A percentile compares a stretch with the other conserved stretches of the same genome.
phyloP scores from a whole-genome alignment of 1,140 invertebrate species.

The Lutraria rhynchaena region DNA sequence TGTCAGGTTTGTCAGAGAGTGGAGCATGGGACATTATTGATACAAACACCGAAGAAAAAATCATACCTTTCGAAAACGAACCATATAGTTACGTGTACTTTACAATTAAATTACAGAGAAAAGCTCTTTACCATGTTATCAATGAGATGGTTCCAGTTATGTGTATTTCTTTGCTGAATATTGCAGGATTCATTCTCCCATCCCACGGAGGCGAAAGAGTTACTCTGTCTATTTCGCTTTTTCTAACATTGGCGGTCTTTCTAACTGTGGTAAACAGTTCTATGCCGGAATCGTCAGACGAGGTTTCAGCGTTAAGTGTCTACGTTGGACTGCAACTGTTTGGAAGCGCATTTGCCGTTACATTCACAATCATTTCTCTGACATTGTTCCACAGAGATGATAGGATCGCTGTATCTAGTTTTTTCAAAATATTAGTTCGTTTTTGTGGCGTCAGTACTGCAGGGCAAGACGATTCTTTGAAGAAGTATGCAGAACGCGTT shows the following conservation, averaged over 20 bases:
- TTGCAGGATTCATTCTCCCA: slow-evolving; percentile 58
- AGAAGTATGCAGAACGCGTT: no score
- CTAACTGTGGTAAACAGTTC: slow-evolving; percentile 51
- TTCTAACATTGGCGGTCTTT: slow-evolving; percentile 63
- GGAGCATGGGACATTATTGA: slow-evolving; percentile 42
- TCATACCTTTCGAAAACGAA: not conserved
- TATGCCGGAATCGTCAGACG: slow-evolving; percentile 61
- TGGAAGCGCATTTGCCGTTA: slow-evolving; percentile 39
- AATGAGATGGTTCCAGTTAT: slow-evolving; percentile 60
- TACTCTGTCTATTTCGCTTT: slow-evolving; percentile 59
- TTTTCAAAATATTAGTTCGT: no score
- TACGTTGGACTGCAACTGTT: slow-evolving; percentile 55
- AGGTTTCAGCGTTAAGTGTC: slow-evolving; percentile 79
- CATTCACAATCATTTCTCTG: slow-evolving; percentile 44
- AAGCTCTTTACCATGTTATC: slow-evolving; percentile 43
- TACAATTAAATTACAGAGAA: slow-evolving; percentile 1
- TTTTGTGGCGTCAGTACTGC: no score
- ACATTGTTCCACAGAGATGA: slow-evolving; percentile 14
- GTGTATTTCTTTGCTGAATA: slow-evolving; percentile 59
- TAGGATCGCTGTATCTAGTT: no score
- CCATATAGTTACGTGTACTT: slow-evolving; percentile 44
- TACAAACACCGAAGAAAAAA: not conserved
- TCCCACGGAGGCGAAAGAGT: slow-evolving; percentile 60
- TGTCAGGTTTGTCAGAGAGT: slow-evolving; percentile 4
- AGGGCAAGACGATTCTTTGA: no score